phyloP scores from a whole-genome alignment of 2,888 invertebrate species.

The Brachynemurus nebulosus region DNA sequence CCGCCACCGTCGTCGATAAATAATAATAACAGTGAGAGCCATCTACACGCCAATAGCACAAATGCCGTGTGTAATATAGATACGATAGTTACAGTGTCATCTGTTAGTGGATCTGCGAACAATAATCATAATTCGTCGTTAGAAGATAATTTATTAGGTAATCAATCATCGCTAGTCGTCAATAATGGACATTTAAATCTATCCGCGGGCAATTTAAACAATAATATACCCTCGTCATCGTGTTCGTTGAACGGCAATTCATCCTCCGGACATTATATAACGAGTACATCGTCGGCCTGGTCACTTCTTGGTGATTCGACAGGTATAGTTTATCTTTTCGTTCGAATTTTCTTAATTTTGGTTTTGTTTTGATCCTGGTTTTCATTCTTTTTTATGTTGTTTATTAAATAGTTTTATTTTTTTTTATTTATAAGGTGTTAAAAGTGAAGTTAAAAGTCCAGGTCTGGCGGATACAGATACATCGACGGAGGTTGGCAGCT shows the following conservation, averaged over 20 bases:
- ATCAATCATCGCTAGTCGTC: background rate
- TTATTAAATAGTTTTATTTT: background rate
- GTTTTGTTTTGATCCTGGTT: no score
- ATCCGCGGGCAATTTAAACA: background rate
- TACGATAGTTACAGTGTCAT: background rate
- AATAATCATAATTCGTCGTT: background rate
- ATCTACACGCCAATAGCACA: background rate
- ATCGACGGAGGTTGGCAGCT: slow-evolving; percentile 22
- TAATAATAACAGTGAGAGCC: background rate
- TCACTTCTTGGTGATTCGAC: background rate
- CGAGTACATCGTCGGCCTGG: slow-evolving; percentile 2
- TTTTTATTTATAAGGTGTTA: slow-evolving; percentile 35
- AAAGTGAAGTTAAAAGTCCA: slow-evolving; percentile 60
- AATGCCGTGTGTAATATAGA: slow-evolving; percentile 4
- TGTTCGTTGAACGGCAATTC: background rate
- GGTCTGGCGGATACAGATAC: slow-evolving; percentile 43
- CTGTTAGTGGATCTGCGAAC: background rate
- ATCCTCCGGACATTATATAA: background rate
- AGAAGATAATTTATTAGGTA: background rate
- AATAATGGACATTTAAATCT: slow-evolving; percentile 1
- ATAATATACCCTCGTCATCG: background rate
- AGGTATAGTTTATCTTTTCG: no score
- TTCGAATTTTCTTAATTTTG: no score
- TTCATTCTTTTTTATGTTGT: background rate
- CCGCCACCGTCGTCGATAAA: slow-evolving; percentile 26